Evolutionary conservation across 2,113 vertebrate genomes (phyloP).

Genomic region (Morone chrysops): DNA sequence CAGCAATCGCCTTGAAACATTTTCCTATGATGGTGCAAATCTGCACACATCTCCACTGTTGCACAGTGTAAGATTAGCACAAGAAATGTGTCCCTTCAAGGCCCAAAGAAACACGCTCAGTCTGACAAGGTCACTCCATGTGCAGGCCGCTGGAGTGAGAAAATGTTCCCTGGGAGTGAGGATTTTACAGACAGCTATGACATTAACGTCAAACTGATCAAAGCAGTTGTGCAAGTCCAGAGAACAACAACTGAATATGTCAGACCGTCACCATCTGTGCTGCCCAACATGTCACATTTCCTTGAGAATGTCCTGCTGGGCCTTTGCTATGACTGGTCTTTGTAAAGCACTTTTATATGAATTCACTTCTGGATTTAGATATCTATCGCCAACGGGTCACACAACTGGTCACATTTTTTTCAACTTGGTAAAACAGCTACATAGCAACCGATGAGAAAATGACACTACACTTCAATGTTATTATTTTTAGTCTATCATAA

Average conservation of each 20-base stretch:
- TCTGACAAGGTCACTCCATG: conserved; percentile 14
- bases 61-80: not conserved
- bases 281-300: too few species aligned
- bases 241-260: not conserved
- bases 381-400: too few species aligned
- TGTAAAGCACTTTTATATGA: not conserved
- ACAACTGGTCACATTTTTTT: not conserved
- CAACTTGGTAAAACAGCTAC: not conserved
- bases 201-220: not conserved
- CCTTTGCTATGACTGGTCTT: too few species aligned
- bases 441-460: not conserved
- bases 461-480: not conserved
- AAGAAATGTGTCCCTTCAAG: not conserved
- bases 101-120: not conserved
- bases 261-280: too few species aligned
- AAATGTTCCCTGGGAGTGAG: not conserved
- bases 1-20: not conserved
- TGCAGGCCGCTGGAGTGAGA: not conserved
- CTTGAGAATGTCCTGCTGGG: too few species aligned
- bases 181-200: conserved; percentile 4
- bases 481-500: conserved; percentile 8
- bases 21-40: conserved; percentile 9
- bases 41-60: not conserved
- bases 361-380: not conserved
- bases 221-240: not conserved